phyloP scores from a whole-genome alignment of 2,113 vertebrate genomes.

The Pycnonotus jocosus region DNA sequence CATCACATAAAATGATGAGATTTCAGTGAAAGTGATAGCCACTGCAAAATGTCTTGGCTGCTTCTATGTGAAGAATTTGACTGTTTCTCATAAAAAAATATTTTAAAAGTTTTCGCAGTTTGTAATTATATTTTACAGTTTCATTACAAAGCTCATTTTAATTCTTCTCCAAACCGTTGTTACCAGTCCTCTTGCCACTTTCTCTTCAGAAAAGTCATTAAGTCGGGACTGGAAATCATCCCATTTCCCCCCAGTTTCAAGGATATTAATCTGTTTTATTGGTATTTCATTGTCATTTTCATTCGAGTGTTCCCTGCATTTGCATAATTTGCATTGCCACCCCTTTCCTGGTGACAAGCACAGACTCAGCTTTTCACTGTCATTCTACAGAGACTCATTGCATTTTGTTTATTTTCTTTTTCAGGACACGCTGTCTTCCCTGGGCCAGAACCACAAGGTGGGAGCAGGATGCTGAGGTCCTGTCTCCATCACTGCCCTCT shows the following conservation, averaged over 20 bases:
- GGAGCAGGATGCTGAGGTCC: not conserved
- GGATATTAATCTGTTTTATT: conserved; percentile 77
- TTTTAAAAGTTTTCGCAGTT: conserved; percentile 45
- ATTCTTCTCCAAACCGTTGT: conserved; percentile 56
- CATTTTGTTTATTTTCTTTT: not conserved
- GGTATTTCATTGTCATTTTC: conserved; percentile 69
- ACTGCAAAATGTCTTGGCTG: conserved; percentile 2
- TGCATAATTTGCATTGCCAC: conserved; percentile 68
- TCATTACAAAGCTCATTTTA: conserved; percentile 70
- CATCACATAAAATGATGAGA: conserved; percentile 3
- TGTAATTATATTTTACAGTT: conserved; percentile 70
- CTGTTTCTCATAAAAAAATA: conserved; percentile 41
- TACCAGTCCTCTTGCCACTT: conserved; percentile 52
- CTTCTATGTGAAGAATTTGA: not conserved
- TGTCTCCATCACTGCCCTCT: not conserved
- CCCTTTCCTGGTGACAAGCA: conserved; percentile 20
- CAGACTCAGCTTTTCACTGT: not conserved
- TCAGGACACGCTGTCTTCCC: not conserved
- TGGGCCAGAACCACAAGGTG: not conserved
- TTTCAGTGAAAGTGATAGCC: conserved; percentile 28
- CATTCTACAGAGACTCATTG: not conserved
- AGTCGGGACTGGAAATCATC: conserved; percentile 70
- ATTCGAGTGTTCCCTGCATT: conserved; percentile 47
- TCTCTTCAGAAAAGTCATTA: conserved; percentile 70
- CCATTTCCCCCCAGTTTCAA: conserved; percentile 68